Evolutionary conservation across 2,888 invertebrate genomes (phyloP).

Genomic region (Branchipolynoe longqiensis): DNA sequence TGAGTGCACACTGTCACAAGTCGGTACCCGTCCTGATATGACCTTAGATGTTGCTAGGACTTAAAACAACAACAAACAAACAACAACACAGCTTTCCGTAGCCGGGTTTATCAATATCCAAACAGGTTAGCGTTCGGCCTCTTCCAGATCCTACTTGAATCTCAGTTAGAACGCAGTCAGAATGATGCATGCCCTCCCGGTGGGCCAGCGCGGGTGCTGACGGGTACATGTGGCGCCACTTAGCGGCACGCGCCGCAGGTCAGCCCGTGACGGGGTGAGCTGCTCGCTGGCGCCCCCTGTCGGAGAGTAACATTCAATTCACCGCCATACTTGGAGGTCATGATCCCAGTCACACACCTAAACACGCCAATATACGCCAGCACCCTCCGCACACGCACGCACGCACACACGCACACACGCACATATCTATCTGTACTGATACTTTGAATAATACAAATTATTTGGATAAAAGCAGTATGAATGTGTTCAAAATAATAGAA

Average conservation of each 20-base stretch:
- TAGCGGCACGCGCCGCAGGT: not conserved
- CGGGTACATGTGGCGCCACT: constrained; percentile 20
- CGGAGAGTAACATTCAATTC: not conserved
- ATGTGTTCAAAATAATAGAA: too few species aligned
- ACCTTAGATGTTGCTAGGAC: too few species aligned
- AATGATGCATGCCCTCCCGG: not conserved
- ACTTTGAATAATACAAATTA: too few species aligned
- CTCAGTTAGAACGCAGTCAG: constrained; percentile 1
- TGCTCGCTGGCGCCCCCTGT: not conserved
- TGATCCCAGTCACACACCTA: not conserved
- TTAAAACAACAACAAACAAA: too few species aligned
- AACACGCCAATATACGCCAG: not conserved
- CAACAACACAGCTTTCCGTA: not conserved
- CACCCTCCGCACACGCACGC: not conserved
- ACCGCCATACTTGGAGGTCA: not conserved
- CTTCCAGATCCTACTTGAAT: not conserved
- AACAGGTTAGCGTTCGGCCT: not conserved
- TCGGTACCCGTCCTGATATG: too few species aligned
- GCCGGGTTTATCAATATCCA: too few species aligned
- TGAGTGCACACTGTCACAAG: too few species aligned
- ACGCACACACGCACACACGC: too few species aligned
- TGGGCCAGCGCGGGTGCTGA: not conserved
- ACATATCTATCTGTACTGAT: too few species aligned
- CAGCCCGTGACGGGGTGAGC: constrained; percentile 14
- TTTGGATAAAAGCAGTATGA: too few species aligned